Conservation (phyloP, 2,797 vertebrate species). For the Dicrostonyx torquatus region DNA sequence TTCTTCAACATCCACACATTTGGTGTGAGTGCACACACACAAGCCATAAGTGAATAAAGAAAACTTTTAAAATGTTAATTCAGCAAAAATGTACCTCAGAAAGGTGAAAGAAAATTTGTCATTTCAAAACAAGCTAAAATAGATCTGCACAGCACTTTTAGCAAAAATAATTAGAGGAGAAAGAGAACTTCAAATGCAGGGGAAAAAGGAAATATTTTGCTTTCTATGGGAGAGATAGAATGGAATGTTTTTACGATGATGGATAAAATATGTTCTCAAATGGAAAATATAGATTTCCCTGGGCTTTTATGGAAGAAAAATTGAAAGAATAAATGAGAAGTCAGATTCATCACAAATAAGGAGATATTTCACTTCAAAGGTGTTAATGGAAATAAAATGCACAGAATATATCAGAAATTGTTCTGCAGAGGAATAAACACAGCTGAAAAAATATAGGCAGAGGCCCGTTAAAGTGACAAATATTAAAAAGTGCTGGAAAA, state of each 20-base stretch:
- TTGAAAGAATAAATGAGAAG: slow-evolving; percentile 74
- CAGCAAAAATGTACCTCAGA: neutral
- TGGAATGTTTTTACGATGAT: slow-evolving; percentile 64
- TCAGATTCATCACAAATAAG: slow-evolving; percentile 65
- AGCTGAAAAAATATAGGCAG: slow-evolving; percentile 46
- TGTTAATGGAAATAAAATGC: slow-evolving; percentile 49
- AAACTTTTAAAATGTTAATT: neutral
- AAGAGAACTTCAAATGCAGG: slow-evolving; percentile 27
- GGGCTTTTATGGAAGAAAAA: slow-evolving; percentile 56
- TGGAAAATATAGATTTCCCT: slow-evolving; percentile 64
- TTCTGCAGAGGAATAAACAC: slow-evolving; percentile 1
- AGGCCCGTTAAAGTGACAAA: neutral
- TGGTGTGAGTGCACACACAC: neutral
- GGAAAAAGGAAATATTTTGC: slow-evolving; percentile 8
- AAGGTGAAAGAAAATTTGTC: neutral
- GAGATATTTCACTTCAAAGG: slow-evolving; percentile 55
- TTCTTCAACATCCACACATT: neutral
- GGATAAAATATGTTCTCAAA: slow-evolving; percentile 67
- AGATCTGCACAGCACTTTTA: slow-evolving; percentile 16
- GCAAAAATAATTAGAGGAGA: neutral
- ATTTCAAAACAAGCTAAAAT: slow-evolving; percentile 49
- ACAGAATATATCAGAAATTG: slow-evolving; percentile 60
- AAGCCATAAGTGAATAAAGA: neutral
- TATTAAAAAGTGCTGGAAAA: slow-evolving; percentile 9
- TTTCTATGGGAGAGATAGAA: slow-evolving; percentile 42